Conservation (phyloP, 2,797 vertebrate genomes). For the Sylvilagus floridanus region DNA sequence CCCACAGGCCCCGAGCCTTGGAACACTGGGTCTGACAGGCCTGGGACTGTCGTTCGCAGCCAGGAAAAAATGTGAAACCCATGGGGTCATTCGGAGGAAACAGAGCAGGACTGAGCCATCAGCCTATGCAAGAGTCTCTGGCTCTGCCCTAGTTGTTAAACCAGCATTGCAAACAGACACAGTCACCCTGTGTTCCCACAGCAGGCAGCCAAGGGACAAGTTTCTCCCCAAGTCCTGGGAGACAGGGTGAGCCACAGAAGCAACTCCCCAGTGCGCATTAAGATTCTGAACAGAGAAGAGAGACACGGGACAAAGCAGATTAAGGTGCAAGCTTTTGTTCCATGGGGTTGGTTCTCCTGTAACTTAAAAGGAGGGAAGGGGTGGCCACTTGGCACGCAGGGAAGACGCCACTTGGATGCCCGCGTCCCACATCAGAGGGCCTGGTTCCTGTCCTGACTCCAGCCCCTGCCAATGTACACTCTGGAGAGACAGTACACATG, state of each 20-base stretch:
- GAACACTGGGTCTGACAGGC: background rate
- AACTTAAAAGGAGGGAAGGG: background rate
- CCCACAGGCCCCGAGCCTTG: background rate
- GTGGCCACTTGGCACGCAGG: too few relatives aligned
- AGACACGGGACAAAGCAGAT: background rate
- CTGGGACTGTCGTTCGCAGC: background rate
- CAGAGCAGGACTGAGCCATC: background rate
- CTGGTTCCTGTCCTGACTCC: too few relatives aligned
- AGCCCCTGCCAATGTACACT: too few relatives aligned
- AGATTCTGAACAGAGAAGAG: conserved; percentile 49
- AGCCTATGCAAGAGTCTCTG: background rate
- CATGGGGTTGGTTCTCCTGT: conserved; percentile 26
- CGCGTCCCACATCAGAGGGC: too few relatives aligned
- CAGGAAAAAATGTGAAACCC: background rate
- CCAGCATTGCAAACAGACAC: background rate
- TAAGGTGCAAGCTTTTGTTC: background rate
- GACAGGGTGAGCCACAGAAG: conserved; percentile 52
- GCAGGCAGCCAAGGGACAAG: conserved; percentile 9
- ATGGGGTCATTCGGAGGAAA: background rate
- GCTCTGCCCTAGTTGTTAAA: conserved; percentile 51
- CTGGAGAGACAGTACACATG: too few relatives aligned
- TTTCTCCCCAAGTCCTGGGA: background rate
- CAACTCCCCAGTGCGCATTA: background rate
- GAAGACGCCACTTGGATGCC: too few relatives aligned
- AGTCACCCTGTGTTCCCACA: conserved; percentile 21